These are phyloP conservation scores for Gymnoscopelus microlampas DNA, from an alignment of 2,797 vertebrate species.

Conservation along the genomic window DNA sequence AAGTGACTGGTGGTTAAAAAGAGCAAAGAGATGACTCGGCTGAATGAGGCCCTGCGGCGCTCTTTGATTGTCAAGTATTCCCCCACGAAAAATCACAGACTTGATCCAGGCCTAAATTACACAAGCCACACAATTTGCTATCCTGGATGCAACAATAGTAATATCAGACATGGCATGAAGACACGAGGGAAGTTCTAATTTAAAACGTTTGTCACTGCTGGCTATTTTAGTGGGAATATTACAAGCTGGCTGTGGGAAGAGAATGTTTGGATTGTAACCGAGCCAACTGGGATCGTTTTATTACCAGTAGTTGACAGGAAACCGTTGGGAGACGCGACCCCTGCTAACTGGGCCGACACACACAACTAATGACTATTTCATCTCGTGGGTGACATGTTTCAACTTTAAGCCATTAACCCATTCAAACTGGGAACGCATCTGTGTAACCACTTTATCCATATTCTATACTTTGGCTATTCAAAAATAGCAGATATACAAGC, in stretches of 20 bases:
- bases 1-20: conserved; percentile 6
- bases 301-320: conserved; percentile 3
- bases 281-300: background rate
- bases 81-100: background rate
- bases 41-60: background rate
- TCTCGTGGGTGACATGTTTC: background rate
- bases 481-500: too few species aligned
- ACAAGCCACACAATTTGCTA: background rate
- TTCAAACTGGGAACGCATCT: too few species aligned
- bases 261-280: too few species aligned
- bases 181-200: background rate
- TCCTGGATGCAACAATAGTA: background rate
- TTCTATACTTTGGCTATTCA: too few species aligned
- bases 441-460: too few species aligned
- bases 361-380: background rate
- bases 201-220: background rate
- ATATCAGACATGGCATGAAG: conserved; percentile 1
- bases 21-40: background rate
- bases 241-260: background rate
- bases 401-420: background rate
- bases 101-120: background rate
- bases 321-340: too few species aligned
- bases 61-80: background rate
- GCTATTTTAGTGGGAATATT: background rate
- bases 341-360: too few species aligned